Base-by-base conservation (phyloP, 2,888 invertebrate genomes). In the Apamea crenata region DNA sequence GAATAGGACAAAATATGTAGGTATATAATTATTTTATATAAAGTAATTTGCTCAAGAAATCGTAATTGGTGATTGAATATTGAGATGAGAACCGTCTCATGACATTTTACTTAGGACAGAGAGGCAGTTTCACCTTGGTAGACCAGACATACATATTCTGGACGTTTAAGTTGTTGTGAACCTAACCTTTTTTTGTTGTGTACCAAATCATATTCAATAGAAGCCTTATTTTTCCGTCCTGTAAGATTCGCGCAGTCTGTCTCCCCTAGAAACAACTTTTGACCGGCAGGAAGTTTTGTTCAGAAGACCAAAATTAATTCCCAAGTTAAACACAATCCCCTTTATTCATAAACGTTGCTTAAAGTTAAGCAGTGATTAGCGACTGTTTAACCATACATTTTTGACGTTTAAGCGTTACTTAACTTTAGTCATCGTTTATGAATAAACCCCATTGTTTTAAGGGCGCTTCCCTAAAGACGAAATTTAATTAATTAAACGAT, bases 71-170 rank as follows among this genome's bases (percentile, higher is more conserved):
- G 65, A 77, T 61, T 72, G 47, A 74, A 65, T 47, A 79, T 21
- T 66, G 44, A 65, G 68, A 73, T 66, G 44, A 65, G 68, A 73
- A 44, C 69, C 73, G n/a, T 72, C 65, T 77, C 44, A 65, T 56
- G 69, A 65, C 74, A 56, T 80, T 77, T 74, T 65, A 74, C 80
- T 76, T 77, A 53, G 47, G 18, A 36, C 21, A 12, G 18, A 29
- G 14, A 16, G 59, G 21, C 65, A 78, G 78, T 70, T 56, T 78
- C 78, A 82, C 82, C 82, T 82, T 73, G 61, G 77, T 69, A 68
- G 40, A 6, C 29, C n/a, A 75, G 67, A 82, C 63, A 40, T 44
- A 50, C 25, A 14, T 56, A 68, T 56, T 71, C 29, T 66, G 44
- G 36, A n/a, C 32, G 69, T 78, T 69, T 40, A 61, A 59, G 32